Base-by-base conservation (phyloP, 92 coral and sea anemone genomes). In the Parazoanthus darwini region DNA sequence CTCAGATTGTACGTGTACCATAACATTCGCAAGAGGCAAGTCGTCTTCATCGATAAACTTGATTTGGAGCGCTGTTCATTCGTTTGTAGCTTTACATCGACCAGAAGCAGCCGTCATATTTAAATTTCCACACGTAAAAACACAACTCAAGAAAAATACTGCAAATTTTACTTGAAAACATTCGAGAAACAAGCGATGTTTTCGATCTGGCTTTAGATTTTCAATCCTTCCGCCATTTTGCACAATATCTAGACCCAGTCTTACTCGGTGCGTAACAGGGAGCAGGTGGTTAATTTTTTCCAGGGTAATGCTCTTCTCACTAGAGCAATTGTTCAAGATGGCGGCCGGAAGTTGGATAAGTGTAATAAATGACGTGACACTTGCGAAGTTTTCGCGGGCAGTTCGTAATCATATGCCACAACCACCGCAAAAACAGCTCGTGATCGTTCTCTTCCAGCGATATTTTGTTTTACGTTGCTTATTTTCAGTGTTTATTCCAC, bases 101-200 rank as follows among this genome's bases (percentile, higher is more conserved):
- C 29, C 78, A 22, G 85, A 84, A 48, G 80, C n/a, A 43, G 74
- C 91, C 65, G 85, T 88, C 80, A 84, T 85, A 65, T 89, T 89
- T 89, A 89, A 89, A 89, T 38, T 77, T 37, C 85, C 54, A 37
- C 79, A 65, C 81, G 65, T 43, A 82, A 38, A 81, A 71, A 78
- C 78, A 26, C 88, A 29, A 33, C 37, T 77, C 86, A 20, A 15
- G 56, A 25, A 81, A 73, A 51, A 80, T 33, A 81, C 26, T 73
- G 14, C 25, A 25, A 84, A 73, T 33, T n/a, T 84, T 15, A 18
- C 15, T 59, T 56, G 1, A 77, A 84, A 18, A 42, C 65, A 10
- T 82, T 48, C 88, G 85, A 73, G 42, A 84, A 84, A 84, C 63
- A 37, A 59, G 67, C 37, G 29, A 25, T 43, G 84, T 33, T 38